These are phyloP conservation scores for Spinus pinus DNA, from an alignment of 2,797 vertebrate genomes.

Conservation along the genomic window DNA sequence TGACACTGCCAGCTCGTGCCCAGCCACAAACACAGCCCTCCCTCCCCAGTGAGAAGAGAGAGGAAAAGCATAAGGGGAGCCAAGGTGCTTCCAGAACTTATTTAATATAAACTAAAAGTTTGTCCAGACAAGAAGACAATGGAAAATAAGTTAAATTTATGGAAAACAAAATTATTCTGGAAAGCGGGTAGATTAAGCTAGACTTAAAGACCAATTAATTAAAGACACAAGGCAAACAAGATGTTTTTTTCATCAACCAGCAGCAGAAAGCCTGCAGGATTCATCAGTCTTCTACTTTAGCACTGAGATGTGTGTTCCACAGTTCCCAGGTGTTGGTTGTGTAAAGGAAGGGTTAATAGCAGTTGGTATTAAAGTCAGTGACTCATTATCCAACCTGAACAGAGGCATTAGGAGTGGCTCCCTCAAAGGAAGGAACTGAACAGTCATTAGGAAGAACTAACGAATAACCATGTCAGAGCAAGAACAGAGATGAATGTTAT, in stretches of 20 bases:
- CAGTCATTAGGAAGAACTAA: slow-evolving; percentile 23
- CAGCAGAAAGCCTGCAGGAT: neutral
- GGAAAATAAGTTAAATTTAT: neutral
- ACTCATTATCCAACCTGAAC: slow-evolving; percentile 43
- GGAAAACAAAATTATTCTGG: neutral
- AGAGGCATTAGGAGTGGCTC: slow-evolving; percentile 50
- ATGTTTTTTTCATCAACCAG: neutral
- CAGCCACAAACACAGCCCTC: neutral
- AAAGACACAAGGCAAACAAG: neutral
- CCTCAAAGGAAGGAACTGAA: slow-evolving; percentile 44
- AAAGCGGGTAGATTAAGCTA: neutral
- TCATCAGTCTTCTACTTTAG: neutral
- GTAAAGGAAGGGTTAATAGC: slow-evolving; percentile 26
- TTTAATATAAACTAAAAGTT: neutral
- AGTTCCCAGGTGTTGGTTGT: neutral
- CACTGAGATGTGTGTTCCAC: neutral
- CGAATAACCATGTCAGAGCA: slow-evolving; percentile 13
- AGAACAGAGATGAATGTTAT: neutral
- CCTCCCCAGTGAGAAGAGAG: neutral
- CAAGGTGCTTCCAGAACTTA: neutral
- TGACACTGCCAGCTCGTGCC: rapidly evolving
- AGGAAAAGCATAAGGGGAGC: neutral
- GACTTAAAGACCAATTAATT: neutral
- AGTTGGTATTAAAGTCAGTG: slow-evolving; percentile 7
- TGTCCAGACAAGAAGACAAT: neutral